Conservation (phyloP, 2,888 invertebrate genomes). For the Gymnosoma rotundatum region DNA sequence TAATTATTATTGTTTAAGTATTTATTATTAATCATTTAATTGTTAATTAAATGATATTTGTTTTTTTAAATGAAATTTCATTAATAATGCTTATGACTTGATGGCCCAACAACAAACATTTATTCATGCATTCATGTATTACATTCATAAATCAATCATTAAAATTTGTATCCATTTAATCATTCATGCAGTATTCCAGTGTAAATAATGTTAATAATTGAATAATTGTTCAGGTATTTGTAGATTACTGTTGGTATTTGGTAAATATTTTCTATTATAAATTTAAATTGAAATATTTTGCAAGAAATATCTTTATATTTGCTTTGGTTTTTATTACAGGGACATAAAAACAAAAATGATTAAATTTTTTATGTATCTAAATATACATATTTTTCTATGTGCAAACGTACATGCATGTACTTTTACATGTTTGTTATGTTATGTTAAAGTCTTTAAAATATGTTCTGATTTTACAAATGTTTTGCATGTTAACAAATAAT, state of each 20-base stretch:
- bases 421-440: too few relatives aligned
- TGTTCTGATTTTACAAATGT: too few relatives aligned
- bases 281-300: constrained; percentile 2
- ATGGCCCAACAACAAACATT: background rate
- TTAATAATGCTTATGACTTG: background rate
- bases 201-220: constrained; percentile 31
- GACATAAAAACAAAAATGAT: background rate
- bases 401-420: too few relatives aligned
- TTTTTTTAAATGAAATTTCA: background rate
- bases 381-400: background rate
- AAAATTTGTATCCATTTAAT: background rate
- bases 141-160: constrained; percentile 5
- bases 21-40: too few relatives aligned
- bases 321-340: background rate
- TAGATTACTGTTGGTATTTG: background rate
- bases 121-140: background rate
- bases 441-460: too few relatives aligned
- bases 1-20: too few relatives aligned
- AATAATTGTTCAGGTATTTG: constrained; percentile 15
- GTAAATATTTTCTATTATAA: background rate
- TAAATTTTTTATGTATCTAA: background rate
- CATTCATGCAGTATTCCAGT: constrained; percentile 5
- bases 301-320: background rate
- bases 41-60: background rate
- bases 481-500: too few relatives aligned